phyloP scores from a whole-genome alignment of 2,113 vertebrate species.

The Cariama cristata region DNA sequence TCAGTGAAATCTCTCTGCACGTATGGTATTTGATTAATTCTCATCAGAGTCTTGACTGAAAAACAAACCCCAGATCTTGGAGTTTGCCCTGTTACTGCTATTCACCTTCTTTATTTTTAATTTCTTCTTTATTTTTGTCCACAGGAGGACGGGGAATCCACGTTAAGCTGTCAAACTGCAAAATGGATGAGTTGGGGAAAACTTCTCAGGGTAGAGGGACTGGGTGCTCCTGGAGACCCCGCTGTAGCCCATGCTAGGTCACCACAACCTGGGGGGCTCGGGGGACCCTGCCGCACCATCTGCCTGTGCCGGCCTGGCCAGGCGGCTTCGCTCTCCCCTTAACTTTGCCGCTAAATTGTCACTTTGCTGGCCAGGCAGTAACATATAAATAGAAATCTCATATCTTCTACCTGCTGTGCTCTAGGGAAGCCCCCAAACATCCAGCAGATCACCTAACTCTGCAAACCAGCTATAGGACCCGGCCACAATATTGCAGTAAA shows the following conservation, averaged over 20 bases:
- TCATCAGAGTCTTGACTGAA: not conserved
- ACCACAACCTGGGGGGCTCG: not conserved
- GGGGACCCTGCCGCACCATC: not conserved
- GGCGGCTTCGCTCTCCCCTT: not conserved
- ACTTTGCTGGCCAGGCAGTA: not conserved
- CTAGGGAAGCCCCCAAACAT: conserved; percentile 44
- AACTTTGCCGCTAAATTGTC: not conserved
- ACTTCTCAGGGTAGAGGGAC: not conserved
- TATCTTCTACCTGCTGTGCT: conserved; percentile 52
- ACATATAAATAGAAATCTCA: conserved; percentile 67
- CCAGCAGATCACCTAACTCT: not conserved
- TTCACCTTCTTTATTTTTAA: not conserved
- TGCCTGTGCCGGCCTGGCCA: not conserved
- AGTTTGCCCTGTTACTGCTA: not conserved
- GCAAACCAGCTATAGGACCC: not conserved
- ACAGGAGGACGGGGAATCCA: not conserved
- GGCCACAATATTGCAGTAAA: conserved; percentile 56
- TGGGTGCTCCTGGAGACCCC: not conserved
- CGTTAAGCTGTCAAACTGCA: accelerated
- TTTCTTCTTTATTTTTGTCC: not conserved
- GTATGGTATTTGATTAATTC: not conserved
- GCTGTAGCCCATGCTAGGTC: not conserved
- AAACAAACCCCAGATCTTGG: not conserved
- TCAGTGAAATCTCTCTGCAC: not conserved
- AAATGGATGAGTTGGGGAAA: not conserved